Evolutionary conservation across 2,797 vertebrate species (phyloP).

Genomic region (Pterois miles): DNA sequence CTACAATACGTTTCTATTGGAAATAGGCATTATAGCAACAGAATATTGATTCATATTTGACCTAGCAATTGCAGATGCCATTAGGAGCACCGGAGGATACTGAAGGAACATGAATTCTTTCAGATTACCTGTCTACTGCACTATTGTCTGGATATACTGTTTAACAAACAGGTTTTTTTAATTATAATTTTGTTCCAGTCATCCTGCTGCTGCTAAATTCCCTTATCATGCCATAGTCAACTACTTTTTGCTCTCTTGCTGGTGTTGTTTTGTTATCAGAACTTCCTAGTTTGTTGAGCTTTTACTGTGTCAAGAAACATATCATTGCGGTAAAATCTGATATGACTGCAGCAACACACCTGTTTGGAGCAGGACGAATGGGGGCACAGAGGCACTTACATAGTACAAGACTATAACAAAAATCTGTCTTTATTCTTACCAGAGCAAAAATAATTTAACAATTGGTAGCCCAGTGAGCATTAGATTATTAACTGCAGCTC

Average conservation of each 20-base stretch:
- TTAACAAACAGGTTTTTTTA: too few relatives aligned
- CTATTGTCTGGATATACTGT: too few relatives aligned
- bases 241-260: background rate
- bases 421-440: background rate
- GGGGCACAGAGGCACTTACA: background rate
- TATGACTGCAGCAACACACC: slow-evolving; percentile 4
- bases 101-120: too few relatives aligned
- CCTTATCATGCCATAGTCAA: background rate
- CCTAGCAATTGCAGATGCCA: too few relatives aligned
- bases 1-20: too few relatives aligned
- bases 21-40: too few relatives aligned
- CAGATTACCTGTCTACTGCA: too few relatives aligned
- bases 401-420: background rate
- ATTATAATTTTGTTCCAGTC: too few relatives aligned
- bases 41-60: too few relatives aligned
- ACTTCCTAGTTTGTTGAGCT: background rate
- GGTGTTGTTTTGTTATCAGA: background rate
- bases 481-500: slow-evolving; percentile 35
- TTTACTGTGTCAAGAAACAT: background rate
- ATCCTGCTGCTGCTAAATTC: background rate
- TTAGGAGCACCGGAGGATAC: too few relatives aligned
- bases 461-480: background rate
- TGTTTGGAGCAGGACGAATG: background rate
- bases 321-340: background rate
- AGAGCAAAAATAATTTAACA: background rate